Evolutionary conservation across 1,140 invertebrate species (phyloP).

Genomic region (Cydia amplana): DNA sequence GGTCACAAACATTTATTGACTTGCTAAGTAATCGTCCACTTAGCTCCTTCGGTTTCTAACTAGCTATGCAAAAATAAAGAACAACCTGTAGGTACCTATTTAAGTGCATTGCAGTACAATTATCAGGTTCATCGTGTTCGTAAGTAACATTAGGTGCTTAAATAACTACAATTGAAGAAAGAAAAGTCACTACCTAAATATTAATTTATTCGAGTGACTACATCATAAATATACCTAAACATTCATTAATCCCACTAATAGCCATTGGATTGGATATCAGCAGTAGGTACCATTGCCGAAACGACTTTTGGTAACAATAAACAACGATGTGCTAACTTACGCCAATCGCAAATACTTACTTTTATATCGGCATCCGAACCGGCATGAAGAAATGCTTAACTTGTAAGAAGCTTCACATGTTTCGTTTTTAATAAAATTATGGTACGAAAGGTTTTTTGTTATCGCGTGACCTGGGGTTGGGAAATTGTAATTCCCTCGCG

Average conservation of each 20-base stretch:
- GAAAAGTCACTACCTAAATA: too few relatives aligned
- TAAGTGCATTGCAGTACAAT: not conserved
- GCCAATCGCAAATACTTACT: slow-evolving; percentile 45
- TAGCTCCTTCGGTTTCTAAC: too few relatives aligned
- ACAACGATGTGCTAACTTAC: slow-evolving; percentile 14
- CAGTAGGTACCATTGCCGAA: not conserved
- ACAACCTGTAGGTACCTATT: not conserved
- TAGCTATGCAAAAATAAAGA: not conserved
- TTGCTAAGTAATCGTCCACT: too few relatives aligned
- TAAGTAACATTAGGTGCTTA: too few relatives aligned
- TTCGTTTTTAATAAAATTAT: slow-evolving; percentile 8
- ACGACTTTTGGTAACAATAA: slow-evolving; percentile 1
- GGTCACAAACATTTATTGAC: too few relatives aligned
- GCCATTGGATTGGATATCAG: not conserved
- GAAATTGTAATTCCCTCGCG: slow-evolving; percentile 24
- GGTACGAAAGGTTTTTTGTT: not conserved
- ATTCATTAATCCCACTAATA: not conserved
- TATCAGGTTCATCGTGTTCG: too few relatives aligned
- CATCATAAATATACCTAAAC: not conserved
- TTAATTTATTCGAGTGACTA: too few relatives aligned
- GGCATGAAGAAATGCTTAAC: slow-evolving; percentile 34
- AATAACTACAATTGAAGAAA: too few relatives aligned
- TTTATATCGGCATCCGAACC: slow-evolving; percentile 42
- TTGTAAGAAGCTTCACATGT: not conserved
- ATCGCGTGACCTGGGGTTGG: slow-evolving; percentile 22